Conservation (phyloP, 1,140 invertebrate genomes). For the Gonatopus flavifemur region DNA sequence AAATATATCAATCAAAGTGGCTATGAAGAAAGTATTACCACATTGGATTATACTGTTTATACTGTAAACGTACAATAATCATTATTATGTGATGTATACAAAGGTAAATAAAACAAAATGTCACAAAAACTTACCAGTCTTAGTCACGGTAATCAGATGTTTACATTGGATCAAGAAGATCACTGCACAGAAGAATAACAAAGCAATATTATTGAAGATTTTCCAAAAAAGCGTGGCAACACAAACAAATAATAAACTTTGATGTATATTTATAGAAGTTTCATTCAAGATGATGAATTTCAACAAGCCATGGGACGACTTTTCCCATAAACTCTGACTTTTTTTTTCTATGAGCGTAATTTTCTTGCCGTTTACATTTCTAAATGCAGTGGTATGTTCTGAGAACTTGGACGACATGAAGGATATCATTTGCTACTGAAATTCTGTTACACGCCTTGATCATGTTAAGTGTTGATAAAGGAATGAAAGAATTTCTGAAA, state of each 20-base stretch:
- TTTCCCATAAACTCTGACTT: conserved; percentile 1
- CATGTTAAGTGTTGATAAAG: no score
- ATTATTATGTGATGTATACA: no score
- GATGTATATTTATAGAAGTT: conserved; percentile 7
- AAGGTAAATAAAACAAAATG: not conserved
- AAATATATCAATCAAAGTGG: not conserved
- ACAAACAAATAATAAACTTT: conserved; percentile 17
- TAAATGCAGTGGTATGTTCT: conserved; percentile 15
- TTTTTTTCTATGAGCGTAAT: conserved; percentile 23
- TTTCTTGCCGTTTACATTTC: conserved; percentile 25
- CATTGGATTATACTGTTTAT: not conserved
- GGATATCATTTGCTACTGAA: conserved; percentile 7
- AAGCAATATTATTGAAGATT: conserved; percentile 6
- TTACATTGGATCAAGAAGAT: conserved; percentile 19
- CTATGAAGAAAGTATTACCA: conserved; percentile 1
- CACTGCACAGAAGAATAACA: conserved; percentile 3
- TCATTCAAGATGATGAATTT: conserved; percentile 27
- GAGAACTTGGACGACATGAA: conserved; percentile 32
- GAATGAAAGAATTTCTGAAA: no score
- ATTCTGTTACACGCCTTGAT: no score
- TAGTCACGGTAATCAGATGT: conserved; percentile 19
- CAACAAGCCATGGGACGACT: conserved; percentile 24
- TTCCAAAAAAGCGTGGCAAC: conserved; percentile 11
- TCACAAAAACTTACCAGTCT: conserved; percentile 22
- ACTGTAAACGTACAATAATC: no score